phyloP scores from a whole-genome alignment of 2,797 vertebrate species.

The Yasuhikotakia modesta region DNA sequence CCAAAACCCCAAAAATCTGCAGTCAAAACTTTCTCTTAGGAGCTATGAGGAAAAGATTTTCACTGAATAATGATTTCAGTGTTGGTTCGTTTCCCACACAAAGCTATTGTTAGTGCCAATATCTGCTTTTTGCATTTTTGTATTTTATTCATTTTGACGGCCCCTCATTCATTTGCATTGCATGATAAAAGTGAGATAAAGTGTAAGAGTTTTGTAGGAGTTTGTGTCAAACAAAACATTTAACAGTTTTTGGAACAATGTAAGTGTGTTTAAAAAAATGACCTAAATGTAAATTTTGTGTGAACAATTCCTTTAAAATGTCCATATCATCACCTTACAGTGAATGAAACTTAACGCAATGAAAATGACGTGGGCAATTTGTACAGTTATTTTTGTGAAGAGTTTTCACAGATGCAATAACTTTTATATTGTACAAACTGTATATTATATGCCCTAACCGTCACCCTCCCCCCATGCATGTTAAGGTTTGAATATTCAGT shows the following conservation, averaged over 20 bases:
- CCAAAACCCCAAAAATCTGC: not conserved
- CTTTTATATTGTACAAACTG: no score
- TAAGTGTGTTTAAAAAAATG: not conserved
- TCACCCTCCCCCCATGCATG: no score
- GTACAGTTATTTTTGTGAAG: not conserved
- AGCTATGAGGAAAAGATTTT: not conserved
- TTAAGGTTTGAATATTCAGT: no score
- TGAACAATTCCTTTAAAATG: not conserved
- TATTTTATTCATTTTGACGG: not conserved
- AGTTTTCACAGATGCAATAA: no score
- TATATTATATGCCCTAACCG: no score
- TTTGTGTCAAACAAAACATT: not conserved
- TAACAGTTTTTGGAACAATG: not conserved
- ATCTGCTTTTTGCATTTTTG: no score
- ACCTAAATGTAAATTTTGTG: not conserved
- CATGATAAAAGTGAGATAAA: no score
- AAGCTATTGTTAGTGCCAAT: constrained; percentile 1
- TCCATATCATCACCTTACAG: not conserved
- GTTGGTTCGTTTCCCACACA: not conserved
- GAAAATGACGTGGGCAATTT: not conserved
- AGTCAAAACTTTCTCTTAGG: not conserved
- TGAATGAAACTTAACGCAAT: not conserved
- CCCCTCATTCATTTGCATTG: not conserved
- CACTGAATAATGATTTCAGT: not conserved
- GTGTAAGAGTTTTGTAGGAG: no score